Percentiles rank a stretch among this genome's conserved stretches.
phyloP scores from a whole-genome alignment of 2,888 invertebrate species.

The Tanypteryx hageni region DNA sequence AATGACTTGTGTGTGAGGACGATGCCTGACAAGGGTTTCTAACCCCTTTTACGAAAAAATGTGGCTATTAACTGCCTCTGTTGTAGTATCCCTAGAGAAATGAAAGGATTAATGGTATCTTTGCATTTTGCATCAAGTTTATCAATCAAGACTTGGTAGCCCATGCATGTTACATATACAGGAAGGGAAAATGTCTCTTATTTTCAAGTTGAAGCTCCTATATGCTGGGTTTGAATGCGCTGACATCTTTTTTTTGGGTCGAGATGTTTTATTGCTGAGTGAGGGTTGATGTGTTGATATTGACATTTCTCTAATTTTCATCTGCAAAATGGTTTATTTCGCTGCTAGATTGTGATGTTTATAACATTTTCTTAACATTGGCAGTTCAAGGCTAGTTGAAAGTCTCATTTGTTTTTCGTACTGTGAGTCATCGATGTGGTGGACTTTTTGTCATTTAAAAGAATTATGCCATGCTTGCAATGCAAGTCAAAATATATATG shows the following conservation, averaged over 20 bases:
- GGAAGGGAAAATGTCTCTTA: background rate
- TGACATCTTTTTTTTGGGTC: no score
- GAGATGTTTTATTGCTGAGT: no score
- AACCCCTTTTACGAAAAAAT: background rate
- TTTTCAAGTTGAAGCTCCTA: background rate
- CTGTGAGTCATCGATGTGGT: conserved; percentile 18
- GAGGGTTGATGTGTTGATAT: background rate
- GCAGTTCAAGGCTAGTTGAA: conserved; percentile 14
- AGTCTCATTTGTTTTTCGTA: conserved; percentile 30
- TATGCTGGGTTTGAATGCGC: no score
- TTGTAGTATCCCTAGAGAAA: background rate
- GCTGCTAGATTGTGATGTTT: background rate
- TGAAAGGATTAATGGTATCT: background rate
- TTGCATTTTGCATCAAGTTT: background rate
- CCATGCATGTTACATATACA: background rate
- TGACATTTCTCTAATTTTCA: conserved; percentile 7
- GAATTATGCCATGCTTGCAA: conserved; percentile 53
- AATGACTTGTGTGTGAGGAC: conserved; percentile 8
- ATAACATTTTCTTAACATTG: background rate
- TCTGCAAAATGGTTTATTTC: background rate
- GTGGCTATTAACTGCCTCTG: conserved; percentile 44
- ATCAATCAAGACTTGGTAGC: background rate
- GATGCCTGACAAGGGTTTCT: background rate
- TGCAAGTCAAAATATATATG: conserved; percentile 43
- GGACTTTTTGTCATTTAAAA: conserved; percentile 20